Conservation (phyloP, 2,888 invertebrate species). For the Lepidocyrtinus sp. region DNA sequence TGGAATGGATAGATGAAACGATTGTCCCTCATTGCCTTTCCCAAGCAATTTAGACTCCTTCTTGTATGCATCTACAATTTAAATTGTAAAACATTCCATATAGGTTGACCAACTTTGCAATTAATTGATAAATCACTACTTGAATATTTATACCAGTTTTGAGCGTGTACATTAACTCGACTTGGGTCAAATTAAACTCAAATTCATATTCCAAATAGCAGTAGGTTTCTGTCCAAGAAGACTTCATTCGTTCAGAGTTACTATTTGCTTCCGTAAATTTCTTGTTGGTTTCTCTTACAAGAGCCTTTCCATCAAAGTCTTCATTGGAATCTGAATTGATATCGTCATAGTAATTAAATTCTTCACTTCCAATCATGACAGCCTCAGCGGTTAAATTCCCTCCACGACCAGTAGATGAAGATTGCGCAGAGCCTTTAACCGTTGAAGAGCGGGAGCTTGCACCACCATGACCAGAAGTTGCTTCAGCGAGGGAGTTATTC, state of each 20-base stretch:
- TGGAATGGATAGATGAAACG: too few species aligned
- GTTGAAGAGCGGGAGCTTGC: neutral
- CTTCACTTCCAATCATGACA: neutral
- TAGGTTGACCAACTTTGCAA: too few species aligned
- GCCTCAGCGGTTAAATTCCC: slow-evolving; percentile 1
- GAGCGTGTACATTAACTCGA: neutral
- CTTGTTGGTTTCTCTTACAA: slow-evolving; percentile 5
- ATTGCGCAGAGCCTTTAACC: slow-evolving; percentile 17
- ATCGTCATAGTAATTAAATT: slow-evolving; percentile 1
- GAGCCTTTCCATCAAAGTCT: neutral
- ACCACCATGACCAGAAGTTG: neutral
- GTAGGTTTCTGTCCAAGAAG: neutral
- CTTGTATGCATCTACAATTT: too few species aligned
- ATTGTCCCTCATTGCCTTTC: too few species aligned
- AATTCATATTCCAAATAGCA: slow-evolving; percentile 6
- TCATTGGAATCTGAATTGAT: neutral
- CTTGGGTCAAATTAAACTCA: neutral
- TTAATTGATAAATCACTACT: neutral
- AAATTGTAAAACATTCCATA: too few species aligned
- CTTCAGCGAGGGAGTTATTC: slow-evolving; percentile 5
- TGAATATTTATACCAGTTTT: neutral
- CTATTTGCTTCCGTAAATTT: neutral
- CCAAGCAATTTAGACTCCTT: too few species aligned
- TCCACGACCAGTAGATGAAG: neutral
- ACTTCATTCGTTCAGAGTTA: neutral